Conservation (phyloP, 2,888 invertebrate species). For the Acleris holmiana region DNA sequence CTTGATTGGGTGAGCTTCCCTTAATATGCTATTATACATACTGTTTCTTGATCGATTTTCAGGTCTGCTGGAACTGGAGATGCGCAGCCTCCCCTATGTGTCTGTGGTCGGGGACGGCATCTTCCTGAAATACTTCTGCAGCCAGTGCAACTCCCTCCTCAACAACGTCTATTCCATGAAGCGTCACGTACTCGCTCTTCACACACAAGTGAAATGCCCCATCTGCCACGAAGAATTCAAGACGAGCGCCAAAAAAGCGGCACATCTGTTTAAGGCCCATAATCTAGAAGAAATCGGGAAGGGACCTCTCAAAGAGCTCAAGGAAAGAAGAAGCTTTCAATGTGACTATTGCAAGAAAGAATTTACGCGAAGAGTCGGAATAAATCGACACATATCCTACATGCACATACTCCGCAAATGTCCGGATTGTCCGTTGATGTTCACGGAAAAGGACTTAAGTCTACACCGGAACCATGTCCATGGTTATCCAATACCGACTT, state of each 20-base stretch:
- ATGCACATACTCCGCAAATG: conserved; percentile 24
- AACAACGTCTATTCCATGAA: conserved; percentile 1
- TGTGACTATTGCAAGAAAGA: conserved; percentile 15
- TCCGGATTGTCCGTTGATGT: conserved; percentile 28
- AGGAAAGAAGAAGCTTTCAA: background rate
- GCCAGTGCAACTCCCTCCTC: conserved; percentile 1
- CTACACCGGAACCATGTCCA: conserved; percentile 37
- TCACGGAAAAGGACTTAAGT: conserved; percentile 4
- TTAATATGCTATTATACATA: background rate
- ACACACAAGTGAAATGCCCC: conserved; percentile 21
- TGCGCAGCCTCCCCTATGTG: conserved; percentile 5
- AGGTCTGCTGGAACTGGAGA: conserved; percentile 12
- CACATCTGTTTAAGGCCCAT: conserved; percentile 14
- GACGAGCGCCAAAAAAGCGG: conserved; percentile 1
- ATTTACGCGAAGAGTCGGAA: background rate
- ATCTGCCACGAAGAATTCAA: conserved; percentile 22
- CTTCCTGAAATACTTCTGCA: conserved; percentile 13
- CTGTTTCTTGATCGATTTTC: background rate
- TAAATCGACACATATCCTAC: conserved; percentile 14
- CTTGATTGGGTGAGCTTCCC: too few relatives aligned
- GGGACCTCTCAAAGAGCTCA: background rate
- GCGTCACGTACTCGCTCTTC: background rate
- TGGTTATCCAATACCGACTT: conserved; percentile 38
- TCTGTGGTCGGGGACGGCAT: background rate
- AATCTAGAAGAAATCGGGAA: conserved; percentile 9